phyloP scores from a whole-genome alignment of 2,888 invertebrate species.

The Lasioglossum malachurum region DNA sequence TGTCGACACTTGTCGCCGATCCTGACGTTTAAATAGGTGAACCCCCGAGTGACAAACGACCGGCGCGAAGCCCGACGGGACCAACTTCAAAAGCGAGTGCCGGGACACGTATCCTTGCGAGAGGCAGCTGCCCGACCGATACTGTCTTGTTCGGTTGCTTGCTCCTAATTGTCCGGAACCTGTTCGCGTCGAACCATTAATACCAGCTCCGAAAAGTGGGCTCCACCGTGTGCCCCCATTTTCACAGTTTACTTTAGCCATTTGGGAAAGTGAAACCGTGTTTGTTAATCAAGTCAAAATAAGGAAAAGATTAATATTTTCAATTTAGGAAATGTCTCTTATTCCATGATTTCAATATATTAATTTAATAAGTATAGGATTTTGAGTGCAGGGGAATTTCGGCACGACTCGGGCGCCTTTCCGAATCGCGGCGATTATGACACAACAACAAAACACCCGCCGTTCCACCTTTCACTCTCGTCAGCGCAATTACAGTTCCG shows the following conservation, averaged over 20 bases:
- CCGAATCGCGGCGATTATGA: conserved; percentile 21
- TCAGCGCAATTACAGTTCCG: conserved; percentile 42
- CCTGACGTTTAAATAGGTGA: conserved; percentile 72
- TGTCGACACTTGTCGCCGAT: conserved; percentile 73
- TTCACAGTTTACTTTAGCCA: neutral
- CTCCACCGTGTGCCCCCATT: neutral
- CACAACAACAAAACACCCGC: conserved; percentile 30
- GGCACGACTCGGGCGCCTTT: neutral
- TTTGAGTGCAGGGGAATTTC: neutral
- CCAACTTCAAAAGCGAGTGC: conserved; percentile 56
- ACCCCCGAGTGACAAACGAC: conserved; percentile 70
- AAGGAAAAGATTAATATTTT: neutral
- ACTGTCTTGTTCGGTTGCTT: neutral
- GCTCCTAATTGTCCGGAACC: conserved; percentile 21
- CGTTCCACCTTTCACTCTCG: conserved; percentile 40
- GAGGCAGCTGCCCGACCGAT: conserved; percentile 13
- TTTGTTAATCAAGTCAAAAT: neutral
- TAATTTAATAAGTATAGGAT: neutral
- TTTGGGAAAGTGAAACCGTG: neutral
- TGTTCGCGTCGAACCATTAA: neutral
- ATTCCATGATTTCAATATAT: neutral
- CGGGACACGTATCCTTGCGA: conserved; percentile 38
- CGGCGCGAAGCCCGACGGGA: conserved; percentile 57
- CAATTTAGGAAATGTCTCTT: neutral
- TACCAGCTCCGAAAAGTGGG: neutral